phyloP scores from a whole-genome alignment of 2,888 invertebrate species.

The Isoperla grammatica region DNA sequence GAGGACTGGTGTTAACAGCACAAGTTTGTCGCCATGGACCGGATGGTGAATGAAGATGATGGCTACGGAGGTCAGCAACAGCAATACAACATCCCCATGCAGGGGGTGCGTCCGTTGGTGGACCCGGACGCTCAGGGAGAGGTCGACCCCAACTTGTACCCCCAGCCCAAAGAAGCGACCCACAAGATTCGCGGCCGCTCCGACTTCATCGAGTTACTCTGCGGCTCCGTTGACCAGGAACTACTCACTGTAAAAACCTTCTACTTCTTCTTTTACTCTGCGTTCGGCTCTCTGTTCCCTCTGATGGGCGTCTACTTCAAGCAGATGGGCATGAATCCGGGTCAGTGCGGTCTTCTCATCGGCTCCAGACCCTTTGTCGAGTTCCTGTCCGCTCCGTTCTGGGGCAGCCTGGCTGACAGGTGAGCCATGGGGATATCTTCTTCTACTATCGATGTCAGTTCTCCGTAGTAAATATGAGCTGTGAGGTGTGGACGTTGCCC shows the following conservation, averaged over 20 bases:
- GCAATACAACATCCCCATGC: slow-evolving; percentile 22
- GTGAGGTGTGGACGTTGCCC: not conserved
- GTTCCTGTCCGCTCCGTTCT: slow-evolving; percentile 95
- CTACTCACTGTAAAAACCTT: slow-evolving; percentile 93
- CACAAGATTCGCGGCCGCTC: slow-evolving; percentile 84
- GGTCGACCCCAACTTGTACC: slow-evolving; percentile 74
- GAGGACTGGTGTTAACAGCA: too few relatives aligned
- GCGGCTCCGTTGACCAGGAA: slow-evolving; percentile 82
- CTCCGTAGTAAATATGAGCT: too few relatives aligned
- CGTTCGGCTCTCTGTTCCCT: slow-evolving; percentile 96
- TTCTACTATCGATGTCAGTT: not conserved
- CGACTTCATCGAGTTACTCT: slow-evolving; percentile 76
- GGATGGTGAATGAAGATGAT: slow-evolving; percentile 23
- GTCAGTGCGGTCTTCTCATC: slow-evolving; percentile 89
- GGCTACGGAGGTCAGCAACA: slow-evolving; percentile 1
- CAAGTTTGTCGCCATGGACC: slow-evolving; percentile 29
- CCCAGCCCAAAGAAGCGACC: slow-evolving; percentile 81
- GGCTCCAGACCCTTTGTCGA: slow-evolving; percentile 96
- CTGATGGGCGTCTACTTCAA: slow-evolving; percentile 99
- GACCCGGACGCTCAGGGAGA: slow-evolving; percentile 78
- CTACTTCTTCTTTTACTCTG: slow-evolving; percentile 99
- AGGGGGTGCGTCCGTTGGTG: slow-evolving; percentile 62
- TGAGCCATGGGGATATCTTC: slow-evolving; percentile 38
- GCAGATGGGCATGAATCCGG: slow-evolving; percentile 98
- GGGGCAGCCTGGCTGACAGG: slow-evolving; percentile 92